Conservation (phyloP, 2,113 vertebrate genomes). For the Tachysurus vachellii region DNA sequence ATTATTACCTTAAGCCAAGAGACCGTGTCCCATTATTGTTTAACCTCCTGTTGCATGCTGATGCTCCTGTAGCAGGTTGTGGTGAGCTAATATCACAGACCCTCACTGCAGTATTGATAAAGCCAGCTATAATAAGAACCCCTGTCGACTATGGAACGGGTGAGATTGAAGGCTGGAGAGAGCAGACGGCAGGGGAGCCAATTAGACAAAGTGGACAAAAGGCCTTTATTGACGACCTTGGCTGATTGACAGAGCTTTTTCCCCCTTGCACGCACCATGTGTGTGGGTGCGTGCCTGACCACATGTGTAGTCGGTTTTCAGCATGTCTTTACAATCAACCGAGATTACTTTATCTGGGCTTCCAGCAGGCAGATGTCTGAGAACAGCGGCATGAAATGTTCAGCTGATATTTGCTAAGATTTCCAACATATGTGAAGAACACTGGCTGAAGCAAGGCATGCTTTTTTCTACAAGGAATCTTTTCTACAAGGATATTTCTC, state of each 20-base stretch:
- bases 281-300: not conserved
- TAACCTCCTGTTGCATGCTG: conserved; percentile 35
- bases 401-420: conserved; percentile 63
- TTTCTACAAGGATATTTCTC: not conserved
- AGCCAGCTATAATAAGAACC: conserved; percentile 68
- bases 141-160: conserved; percentile 66
- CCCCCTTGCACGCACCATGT: conserved; percentile 24
- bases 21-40: conserved; percentile 9
- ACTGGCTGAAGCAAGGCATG: not conserved
- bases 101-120: conserved; percentile 64
- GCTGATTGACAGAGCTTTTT: conserved; percentile 69
- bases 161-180: conserved; percentile 70
- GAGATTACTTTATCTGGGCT: conserved; percentile 62
- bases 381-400: conserved; percentile 53
- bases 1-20: conserved; percentile 10
- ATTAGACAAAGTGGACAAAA: conserved; percentile 79
- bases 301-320: conserved; percentile 4
- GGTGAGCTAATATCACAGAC: conserved; percentile 61
- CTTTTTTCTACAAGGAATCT: not conserved
- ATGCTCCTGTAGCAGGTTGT: not conserved
- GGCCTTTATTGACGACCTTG: conserved; percentile 71
- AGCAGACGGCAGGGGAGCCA: conserved; percentile 73
- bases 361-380: conserved; percentile 50
- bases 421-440: not conserved
- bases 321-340: conserved; percentile 59